Conservation (phyloP, 2,888 invertebrate genomes). For the Lepidochrysops patricia region DNA sequence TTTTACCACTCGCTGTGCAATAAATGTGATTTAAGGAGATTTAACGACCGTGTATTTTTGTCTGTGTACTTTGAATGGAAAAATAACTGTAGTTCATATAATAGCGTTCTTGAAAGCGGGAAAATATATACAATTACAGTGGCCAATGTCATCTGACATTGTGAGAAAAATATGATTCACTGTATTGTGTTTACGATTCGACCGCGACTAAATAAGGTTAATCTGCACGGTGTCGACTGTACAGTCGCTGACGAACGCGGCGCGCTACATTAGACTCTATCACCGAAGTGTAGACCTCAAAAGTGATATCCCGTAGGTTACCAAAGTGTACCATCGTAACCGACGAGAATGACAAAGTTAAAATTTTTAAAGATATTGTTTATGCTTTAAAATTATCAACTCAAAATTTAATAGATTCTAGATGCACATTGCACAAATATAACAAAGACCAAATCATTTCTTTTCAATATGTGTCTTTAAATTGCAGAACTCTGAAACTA, state of each 20-base stretch:
- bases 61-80: not conserved
- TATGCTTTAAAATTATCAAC: too few relatives aligned
- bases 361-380: too few relatives aligned
- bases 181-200: conserved; percentile 45
- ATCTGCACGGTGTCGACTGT: conserved; percentile 42
- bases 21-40: not conserved
- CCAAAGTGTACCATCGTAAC: conserved; percentile 29
- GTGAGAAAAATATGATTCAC: conserved; percentile 55
- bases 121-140: conserved; percentile 14
- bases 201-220: conserved; percentile 52
- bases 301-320: not conserved
- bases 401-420: too few relatives aligned
- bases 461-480: too few relatives aligned
- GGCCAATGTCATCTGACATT: conserved; percentile 31
- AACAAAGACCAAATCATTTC: too few relatives aligned
- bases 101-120: conserved; percentile 10
- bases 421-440: too few relatives aligned
- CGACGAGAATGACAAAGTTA: too few relatives aligned
- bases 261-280: too few relatives aligned
- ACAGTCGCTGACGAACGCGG: conserved; percentile 21
- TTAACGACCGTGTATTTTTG: not conserved
- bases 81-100: conserved; percentile 8
- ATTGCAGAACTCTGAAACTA: too few relatives aligned
- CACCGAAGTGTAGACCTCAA: too few relatives aligned
- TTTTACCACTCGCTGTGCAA: not conserved